Percentiles rank a stretch among this genome's conserved stretches.
Conservation (phyloP, 2,888 invertebrate species). For the Hoplodrina ambigua region DNA sequence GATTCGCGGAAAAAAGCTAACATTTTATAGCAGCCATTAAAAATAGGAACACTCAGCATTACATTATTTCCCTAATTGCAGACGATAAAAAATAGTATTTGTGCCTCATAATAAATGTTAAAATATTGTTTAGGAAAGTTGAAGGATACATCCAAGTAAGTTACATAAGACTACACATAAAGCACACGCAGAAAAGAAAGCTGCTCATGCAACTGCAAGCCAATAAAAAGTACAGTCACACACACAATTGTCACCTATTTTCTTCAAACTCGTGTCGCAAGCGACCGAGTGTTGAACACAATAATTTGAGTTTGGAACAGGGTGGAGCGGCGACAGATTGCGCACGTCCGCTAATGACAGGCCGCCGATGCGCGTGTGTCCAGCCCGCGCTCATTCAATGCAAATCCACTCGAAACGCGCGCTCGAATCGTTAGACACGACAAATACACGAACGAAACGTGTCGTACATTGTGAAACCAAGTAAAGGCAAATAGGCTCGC, state of each 20-base stretch:
- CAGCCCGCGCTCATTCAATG: conserved; percentile 89
- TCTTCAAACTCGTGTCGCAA: conserved; percentile 77
- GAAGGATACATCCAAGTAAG: conserved; percentile 13
- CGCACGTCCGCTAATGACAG: conserved; percentile 88
- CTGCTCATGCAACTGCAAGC: conserved; percentile 48
- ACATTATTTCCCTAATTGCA: not conserved
- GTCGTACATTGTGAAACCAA: conserved; percentile 61
- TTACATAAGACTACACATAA: conserved; percentile 23
- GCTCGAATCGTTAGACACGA: conserved; percentile 79
- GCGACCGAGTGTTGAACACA: conserved; percentile 77
- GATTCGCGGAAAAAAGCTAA: too few species aligned
- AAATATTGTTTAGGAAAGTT: conserved; percentile 12
- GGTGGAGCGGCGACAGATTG: conserved; percentile 83
- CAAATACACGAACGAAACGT: conserved; percentile 64
- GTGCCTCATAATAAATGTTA: not conserved
- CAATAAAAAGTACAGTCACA: conserved; percentile 70
- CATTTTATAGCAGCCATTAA: not conserved
- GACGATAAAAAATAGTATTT: not conserved
- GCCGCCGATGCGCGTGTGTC: conserved; percentile 84
- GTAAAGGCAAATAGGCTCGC: conserved; percentile 53
- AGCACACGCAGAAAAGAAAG: conserved; percentile 53
- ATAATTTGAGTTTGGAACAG: conserved; percentile 84
- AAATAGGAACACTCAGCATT: conserved; percentile 45
- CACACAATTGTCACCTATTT: conserved; percentile 73
- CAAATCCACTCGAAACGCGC: conserved; percentile 76